Conservation (phyloP, 2,113 vertebrate species). For the Narcine bancroftii region DNA sequence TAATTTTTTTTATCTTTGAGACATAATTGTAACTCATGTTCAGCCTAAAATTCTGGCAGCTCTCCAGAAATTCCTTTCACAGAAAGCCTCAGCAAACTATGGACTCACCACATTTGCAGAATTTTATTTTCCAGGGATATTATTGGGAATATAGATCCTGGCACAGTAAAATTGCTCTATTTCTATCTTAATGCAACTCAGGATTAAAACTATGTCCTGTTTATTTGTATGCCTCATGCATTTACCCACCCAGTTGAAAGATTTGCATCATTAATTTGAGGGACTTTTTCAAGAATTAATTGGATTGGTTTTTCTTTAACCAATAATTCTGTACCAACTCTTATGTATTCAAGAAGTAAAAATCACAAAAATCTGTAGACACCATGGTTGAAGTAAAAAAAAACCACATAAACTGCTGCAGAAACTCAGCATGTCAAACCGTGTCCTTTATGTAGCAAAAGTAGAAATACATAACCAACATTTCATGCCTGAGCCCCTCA, state of each 20-base stretch:
- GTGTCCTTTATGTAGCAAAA: too few species aligned
- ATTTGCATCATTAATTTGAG: background rate
- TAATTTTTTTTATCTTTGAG: background rate
- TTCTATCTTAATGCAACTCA: background rate
- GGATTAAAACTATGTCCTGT: background rate
- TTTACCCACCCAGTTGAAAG: background rate
- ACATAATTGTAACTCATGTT: background rate
- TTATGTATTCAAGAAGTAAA: background rate
- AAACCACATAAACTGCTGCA: too few species aligned
- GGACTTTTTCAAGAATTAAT: background rate
- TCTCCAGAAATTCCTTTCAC: background rate
- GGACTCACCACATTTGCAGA: too few species aligned
- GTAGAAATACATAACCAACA: too few species aligned
- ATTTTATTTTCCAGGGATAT: background rate
- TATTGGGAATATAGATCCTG: background rate
- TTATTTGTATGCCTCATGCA: background rate
- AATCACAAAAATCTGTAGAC: too few species aligned
- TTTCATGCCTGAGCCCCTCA: too few species aligned
- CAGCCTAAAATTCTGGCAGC: background rate
- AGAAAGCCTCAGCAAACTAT: background rate
- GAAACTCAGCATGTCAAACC: too few species aligned
- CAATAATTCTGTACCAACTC: background rate
- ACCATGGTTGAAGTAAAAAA: too few species aligned
- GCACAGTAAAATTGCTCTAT: background rate
- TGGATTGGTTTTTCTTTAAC: background rate